Base-by-base conservation (phyloP, 2,797 vertebrate species). In the Microctenopoma stevenorrisi region DNA sequence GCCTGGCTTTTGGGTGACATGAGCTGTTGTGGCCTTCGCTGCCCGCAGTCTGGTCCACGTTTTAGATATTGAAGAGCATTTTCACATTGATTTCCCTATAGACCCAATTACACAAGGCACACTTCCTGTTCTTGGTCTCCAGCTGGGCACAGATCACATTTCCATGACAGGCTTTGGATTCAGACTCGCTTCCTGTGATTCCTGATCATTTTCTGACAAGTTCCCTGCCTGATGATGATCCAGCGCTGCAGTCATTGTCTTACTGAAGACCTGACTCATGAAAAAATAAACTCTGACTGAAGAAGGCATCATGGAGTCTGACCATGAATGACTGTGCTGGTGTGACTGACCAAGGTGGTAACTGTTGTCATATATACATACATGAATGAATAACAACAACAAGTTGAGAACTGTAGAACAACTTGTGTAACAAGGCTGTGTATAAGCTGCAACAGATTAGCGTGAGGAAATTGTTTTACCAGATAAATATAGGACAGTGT, bases 81-180 rank as follows among this genome's bases (percentile, higher is more conserved):
- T 81, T 82, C 70, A 61, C 61, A 73, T 37, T 87, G 87, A 90
- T 90, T 91, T 92, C 84, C 89, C 91, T 1, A 56, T 8, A 79
- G 86, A 83, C 42, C 78, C 81, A 86, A 89, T 93, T 89, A 91
- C 82, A 89, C 18, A 76, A 77, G 81, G 64, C 26, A 30, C 48
- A 78, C 48, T 22, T 62, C 75, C 57, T 65, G 73, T 73, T 84
- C 76, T 74, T 74, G 57, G 43, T 68, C 74, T 54, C 75, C 72
- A 68, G 50, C 1, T 22, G 64, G 82, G 65, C 67, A 72, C 4
- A 13, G 67, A 82, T 81, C 77, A 81, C 59, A 80, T 86, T 88
- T 85, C 74, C 44, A 49, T 61, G 57, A 53, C 64, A 55, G 61
- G 46, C 56, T 51, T 52, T 50, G 13, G 67, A 72, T 56, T 61